Evolutionary conservation across 2,797 vertebrate species (phyloP).

Genomic region (Hippopotamyrus pictus): DNA sequence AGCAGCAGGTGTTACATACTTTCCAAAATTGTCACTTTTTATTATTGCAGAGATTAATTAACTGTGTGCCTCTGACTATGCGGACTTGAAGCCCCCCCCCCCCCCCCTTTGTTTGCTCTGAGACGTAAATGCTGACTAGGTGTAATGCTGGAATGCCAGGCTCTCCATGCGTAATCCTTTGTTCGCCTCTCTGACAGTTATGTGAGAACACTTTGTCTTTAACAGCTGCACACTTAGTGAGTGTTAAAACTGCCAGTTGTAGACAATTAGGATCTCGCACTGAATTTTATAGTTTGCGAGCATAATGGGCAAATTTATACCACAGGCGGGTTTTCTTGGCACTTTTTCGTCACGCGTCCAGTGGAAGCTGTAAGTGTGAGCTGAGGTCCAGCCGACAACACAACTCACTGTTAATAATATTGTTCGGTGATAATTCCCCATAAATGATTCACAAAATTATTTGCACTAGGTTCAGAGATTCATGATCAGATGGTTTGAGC

Average conservation of each 20-base stretch:
- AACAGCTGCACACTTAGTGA: slow-evolving; percentile 82
- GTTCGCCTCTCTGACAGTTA: slow-evolving; percentile 72
- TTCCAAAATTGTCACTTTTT: not conserved
- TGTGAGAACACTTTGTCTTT: slow-evolving; percentile 73
- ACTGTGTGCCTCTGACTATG: not conserved
- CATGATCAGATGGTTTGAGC: not conserved
- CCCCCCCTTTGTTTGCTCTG: slow-evolving; percentile 56
- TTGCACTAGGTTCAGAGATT: not conserved
- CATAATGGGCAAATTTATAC: not conserved
- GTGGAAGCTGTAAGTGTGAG: not conserved
- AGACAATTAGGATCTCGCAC: slow-evolving; percentile 73
- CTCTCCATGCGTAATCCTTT: slow-evolving; percentile 63
- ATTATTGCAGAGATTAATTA: not conserved
- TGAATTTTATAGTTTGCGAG: slow-evolving; percentile 57
- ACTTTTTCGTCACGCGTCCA: not conserved
- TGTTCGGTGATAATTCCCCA: not conserved
- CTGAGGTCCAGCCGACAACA: not conserved
- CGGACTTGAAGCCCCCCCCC: not conserved
- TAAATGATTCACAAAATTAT: not conserved
- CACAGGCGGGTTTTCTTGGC: not conserved
- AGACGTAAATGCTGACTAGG: slow-evolving; percentile 68
- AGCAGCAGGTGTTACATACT: not conserved
- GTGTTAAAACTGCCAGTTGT: slow-evolving; percentile 79
- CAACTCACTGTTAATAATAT: not conserved
- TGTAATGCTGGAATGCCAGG: slow-evolving; percentile 70